phyloP scores from a whole-genome alignment of 2,888 invertebrate genomes.

The Lithophane ornitopus region DNA sequence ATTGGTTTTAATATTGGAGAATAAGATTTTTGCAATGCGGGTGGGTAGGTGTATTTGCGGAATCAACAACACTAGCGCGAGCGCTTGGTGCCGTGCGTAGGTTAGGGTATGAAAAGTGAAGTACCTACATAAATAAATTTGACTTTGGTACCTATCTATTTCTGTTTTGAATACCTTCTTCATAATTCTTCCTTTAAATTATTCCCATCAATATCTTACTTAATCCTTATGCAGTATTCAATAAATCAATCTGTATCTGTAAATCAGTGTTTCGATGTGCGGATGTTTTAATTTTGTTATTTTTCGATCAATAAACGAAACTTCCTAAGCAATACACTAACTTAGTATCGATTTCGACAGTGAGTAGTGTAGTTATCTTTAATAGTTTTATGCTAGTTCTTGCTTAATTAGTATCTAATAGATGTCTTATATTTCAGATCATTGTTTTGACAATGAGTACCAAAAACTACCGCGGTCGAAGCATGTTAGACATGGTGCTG shows the following conservation, averaged over 20 bases:
- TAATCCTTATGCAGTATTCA: not conserved
- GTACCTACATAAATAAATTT: not conserved
- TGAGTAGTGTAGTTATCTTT: constrained; percentile 10
- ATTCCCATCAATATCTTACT: too few species aligned
- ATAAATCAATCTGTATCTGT: constrained; percentile 3
- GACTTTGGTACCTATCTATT: not conserved
- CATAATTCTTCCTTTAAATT: constrained; percentile 3
- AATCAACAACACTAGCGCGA: constrained; percentile 4
- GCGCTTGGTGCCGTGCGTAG: constrained; percentile 1
- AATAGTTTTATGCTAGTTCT: constrained; percentile 8
- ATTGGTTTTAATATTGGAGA: not conserved
- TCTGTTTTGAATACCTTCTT: not conserved
- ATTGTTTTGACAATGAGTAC: constrained; percentile 33
- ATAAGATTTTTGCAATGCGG: constrained; percentile 3
- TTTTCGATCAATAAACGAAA: constrained; percentile 22
- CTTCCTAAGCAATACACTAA: constrained; percentile 17
- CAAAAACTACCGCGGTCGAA: constrained; percentile 11
- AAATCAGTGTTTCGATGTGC: not conserved
- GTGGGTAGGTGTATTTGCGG: constrained; percentile 13
- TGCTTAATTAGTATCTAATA: constrained; percentile 7
- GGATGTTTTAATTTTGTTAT: constrained; percentile 17
- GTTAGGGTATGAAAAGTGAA: constrained; percentile 3
- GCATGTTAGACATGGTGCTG: constrained; percentile 13
- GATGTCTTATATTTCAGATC: constrained; percentile 21
- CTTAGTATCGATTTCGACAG: not conserved